Base-by-base conservation (phyloP, 2,113 vertebrate genomes). In the Myrmophylax atrothorax region DNA sequence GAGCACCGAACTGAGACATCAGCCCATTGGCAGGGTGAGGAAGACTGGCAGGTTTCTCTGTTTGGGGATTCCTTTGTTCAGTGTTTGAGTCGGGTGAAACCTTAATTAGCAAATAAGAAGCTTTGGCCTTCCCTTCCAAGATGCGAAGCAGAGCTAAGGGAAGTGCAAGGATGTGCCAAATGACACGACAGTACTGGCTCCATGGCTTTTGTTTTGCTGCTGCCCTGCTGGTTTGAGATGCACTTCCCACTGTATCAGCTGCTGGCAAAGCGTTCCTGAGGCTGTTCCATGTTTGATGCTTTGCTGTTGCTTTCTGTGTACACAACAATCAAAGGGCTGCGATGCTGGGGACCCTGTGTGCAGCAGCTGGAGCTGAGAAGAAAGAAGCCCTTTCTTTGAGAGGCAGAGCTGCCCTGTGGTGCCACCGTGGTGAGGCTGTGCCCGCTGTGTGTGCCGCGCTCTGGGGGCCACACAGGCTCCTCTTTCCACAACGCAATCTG, bases 41-140 rank as follows among this genome's bases (percentile, higher is more conserved):
- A 77, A 59, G 85, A 47, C 92, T 96, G 93, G 76, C 79, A 83
- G 55, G 63, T 96, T 91, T 20, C 85, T 94, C 62, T 90, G 3
- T 50, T 85, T 62, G 91, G 84, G 87, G 75, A 83, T 84, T 77
- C 33, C 17, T 95, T 87, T 94, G 72, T 90, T 84, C 56, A 37
- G 14, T 44, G 82, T 85, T 77, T 67, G 69, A 84, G 79, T 90
- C 0, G 10, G 59, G 70, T 37, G 59, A 96, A 94, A 74, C 92
- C 68, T 86, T 91, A 93, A 90, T 96, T 93, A 94, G 75, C 52
- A 93, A 92, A 94, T 81, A 93, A 88, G 92, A 93, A 80, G 72
- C 63, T 77, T 86, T 88, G 78, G 82, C 75, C 47, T 88, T 86
- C 24, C 31, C 72, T 80, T 74, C 59, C 75, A 80, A 86, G 68